These are phyloP conservation scores for Pollenia griseotomentosa DNA, from an alignment of 2,888 invertebrate species.

Conservation along the genomic window DNA sequence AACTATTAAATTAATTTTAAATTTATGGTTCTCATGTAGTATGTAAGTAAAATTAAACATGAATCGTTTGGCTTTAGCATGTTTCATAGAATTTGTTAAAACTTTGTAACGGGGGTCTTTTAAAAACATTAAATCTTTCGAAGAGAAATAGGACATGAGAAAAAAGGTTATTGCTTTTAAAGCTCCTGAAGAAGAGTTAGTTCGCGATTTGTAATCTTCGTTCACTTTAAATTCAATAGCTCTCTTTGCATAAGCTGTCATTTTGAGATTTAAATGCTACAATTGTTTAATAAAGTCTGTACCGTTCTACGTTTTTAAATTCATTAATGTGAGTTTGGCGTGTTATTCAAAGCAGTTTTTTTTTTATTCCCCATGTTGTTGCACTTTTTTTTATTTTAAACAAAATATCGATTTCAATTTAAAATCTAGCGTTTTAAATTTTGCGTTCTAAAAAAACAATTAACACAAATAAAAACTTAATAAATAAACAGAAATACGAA, in stretches of 20 bases:
- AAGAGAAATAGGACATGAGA: no score
- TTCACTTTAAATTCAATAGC: no score
- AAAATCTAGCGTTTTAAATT: conserved; percentile 1
- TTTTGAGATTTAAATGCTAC: no score
- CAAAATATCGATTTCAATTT: conserved; percentile 11
- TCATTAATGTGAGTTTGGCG: conserved; percentile 24
- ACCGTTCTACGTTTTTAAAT: not conserved
- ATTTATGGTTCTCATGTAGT: not conserved
- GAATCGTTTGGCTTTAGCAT: not conserved
- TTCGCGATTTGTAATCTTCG: no score
- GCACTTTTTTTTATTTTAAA: not conserved
- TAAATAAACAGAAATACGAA: conserved; percentile 6
- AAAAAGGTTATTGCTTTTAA: no score
- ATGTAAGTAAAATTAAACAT: not conserved
- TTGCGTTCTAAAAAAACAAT: conserved; percentile 12
- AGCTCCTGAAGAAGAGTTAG: no score
- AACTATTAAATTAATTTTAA: conserved; percentile 22
- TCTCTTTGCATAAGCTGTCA: not conserved
- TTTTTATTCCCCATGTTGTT: not conserved
- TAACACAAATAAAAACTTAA: conserved; percentile 13
- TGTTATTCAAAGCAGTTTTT: not conserved
- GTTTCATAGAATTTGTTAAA: not conserved
- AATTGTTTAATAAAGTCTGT: not conserved
- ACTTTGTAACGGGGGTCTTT: not conserved
- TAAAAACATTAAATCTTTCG: not conserved